Percentiles rank a stretch among this genome's conserved stretches.
Evolutionary conservation across 2,888 invertebrate species (phyloP).

Genomic region (Eulithis testata): DNA sequence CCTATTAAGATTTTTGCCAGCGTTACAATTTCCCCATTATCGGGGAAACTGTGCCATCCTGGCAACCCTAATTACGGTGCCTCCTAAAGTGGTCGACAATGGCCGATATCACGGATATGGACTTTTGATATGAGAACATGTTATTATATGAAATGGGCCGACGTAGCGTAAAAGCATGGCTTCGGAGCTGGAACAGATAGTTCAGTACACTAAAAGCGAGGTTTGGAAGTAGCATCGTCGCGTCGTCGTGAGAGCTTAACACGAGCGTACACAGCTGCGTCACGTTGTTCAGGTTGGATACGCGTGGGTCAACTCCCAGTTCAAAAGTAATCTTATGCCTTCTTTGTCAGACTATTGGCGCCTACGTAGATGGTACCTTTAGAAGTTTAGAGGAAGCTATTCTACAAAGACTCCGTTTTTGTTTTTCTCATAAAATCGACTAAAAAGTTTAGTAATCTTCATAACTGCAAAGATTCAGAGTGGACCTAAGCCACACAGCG

Average conservation of each 20-base stretch:
- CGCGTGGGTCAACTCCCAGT: not conserved
- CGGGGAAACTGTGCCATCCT: constrained; percentile 29
- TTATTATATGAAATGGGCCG: constrained; percentile 40
- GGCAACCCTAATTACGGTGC: constrained; percentile 44
- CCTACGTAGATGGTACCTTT: no score
- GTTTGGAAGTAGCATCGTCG: not conserved
- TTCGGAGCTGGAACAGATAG: constrained; percentile 13
- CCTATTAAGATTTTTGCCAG: constrained; percentile 44
- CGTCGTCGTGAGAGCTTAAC: constrained; percentile 10
- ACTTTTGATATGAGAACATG: constrained; percentile 43
- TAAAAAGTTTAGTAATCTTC: no score
- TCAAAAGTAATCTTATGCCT: not conserved
- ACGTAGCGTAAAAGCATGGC: constrained; percentile 33
- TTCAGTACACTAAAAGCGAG: constrained; percentile 8
- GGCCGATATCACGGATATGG: constrained; percentile 46
- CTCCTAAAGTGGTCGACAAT: constrained; percentile 52
- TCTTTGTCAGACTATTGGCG: no score
- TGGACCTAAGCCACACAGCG: no score
- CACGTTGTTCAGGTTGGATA: constrained; percentile 17
- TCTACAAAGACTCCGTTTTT: no score
- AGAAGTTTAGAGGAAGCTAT: no score
- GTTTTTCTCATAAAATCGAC: no score
- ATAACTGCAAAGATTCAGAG: no score
- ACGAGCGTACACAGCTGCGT: constrained; percentile 21
- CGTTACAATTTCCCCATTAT: constrained; percentile 35